These are phyloP conservation scores for Zaprionus ornatus DNA, from an alignment of 1,140 invertebrate genomes.

Conservation along the genomic window DNA sequence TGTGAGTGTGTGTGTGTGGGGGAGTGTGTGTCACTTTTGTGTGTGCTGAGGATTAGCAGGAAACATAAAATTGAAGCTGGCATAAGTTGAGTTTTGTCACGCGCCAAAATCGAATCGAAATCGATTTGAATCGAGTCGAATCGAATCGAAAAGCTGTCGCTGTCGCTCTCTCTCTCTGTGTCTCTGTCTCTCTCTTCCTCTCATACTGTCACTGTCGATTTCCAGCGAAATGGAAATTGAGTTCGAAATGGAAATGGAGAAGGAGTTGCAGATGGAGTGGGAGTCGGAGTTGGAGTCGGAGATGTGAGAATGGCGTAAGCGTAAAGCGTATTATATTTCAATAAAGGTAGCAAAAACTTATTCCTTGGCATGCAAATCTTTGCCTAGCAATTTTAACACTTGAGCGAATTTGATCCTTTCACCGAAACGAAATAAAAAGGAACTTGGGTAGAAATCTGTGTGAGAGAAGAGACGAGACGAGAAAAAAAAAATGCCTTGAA, in stretches of 20 bases:
- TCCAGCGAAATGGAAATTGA: constrained; percentile 35
- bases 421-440: constrained; percentile 8
- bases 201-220: neutral
- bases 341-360: constrained; percentile 67
- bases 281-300: constrained; percentile 46
- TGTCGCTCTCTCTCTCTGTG: neutral
- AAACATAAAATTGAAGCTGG: constrained; percentile 61
- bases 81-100: constrained; percentile 79
- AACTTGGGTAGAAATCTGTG: neutral
- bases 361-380: constrained; percentile 69
- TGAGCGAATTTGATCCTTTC: constrained; percentile 65
- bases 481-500: constrained; percentile 33
- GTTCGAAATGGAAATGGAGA: constrained; percentile 38
- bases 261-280: constrained; percentile 6
- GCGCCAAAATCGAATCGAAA: constrained; percentile 53
- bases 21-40: constrained; percentile 20
- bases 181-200: neutral
- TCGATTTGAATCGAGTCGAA: constrained; percentile 22
- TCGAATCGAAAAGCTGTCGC: constrained; percentile 32
- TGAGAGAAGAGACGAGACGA: neutral
- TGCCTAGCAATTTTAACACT: constrained; percentile 74
- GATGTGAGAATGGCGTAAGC: constrained; percentile 14
- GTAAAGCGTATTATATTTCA: constrained; percentile 72
- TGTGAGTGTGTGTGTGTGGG: constrained; percentile 5
- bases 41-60: constrained; percentile 55